These are phyloP conservation scores for Prosapia bicincta DNA, from an alignment of 2,888 invertebrate species.

Conservation along the genomic window DNA sequence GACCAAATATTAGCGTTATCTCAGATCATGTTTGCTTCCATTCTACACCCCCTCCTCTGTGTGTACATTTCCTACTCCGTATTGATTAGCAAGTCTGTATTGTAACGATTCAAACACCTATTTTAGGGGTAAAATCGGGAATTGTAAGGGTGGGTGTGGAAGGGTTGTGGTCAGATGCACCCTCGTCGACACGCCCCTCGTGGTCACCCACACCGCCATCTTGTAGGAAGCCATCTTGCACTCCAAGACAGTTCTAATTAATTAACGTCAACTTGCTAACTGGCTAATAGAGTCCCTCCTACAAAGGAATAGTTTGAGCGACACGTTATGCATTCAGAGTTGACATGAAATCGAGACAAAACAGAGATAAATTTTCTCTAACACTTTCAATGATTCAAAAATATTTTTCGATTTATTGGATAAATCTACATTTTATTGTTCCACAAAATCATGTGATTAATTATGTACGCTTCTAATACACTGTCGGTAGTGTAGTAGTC, in stretches of 20 bases:
- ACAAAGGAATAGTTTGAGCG: neutral
- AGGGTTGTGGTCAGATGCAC: slow-evolving; percentile 18
- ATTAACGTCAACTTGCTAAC: neutral
- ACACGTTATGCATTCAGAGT: neutral
- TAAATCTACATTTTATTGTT: too few species aligned
- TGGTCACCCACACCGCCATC: slow-evolving; percentile 20
- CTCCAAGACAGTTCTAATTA: neutral
- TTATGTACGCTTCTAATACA: too few species aligned
- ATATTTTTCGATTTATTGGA: too few species aligned
- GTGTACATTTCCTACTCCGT: neutral
- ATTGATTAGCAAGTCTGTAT: neutral
- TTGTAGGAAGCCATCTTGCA: slow-evolving; percentile 22
- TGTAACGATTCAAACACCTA: neutral
- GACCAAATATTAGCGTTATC: neutral
- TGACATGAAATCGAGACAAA: too few species aligned
- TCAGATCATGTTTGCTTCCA: neutral
- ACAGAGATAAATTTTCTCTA: too few species aligned
- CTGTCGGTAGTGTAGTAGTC: too few species aligned
- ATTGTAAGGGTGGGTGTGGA: slow-evolving; percentile 11
- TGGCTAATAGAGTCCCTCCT: neutral
- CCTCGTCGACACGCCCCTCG: slow-evolving; percentile 2
- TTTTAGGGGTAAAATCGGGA: neutral
- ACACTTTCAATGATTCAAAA: too few species aligned
- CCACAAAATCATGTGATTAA: too few species aligned
- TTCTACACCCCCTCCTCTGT: neutral